phyloP scores from a whole-genome alignment of 2,888 invertebrate genomes.

The Caenorhabditis sp. region DNA sequence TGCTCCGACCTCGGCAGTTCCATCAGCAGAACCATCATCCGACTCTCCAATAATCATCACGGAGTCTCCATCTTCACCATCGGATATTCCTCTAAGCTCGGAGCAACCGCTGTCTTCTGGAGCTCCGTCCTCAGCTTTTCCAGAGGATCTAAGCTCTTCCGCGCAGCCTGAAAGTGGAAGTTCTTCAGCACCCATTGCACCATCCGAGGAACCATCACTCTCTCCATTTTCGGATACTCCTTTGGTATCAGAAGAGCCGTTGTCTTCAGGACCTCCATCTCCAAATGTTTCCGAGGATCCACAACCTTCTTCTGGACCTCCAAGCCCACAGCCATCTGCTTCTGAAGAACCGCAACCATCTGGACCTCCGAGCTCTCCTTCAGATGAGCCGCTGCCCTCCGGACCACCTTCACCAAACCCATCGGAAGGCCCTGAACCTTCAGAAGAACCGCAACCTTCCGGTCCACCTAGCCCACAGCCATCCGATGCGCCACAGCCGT shows the following conservation, averaged over 20 bases:
- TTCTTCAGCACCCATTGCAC: background rate
- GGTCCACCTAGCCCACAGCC: conserved; percentile 2
- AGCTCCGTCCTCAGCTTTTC: background rate
- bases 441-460: conserved; percentile 10
- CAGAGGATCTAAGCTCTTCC: background rate
- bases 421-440: conserved; percentile 7
- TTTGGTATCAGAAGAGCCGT: conserved; percentile 7
- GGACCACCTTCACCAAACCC: background rate
- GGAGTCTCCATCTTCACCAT: background rate
- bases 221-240: conserved; percentile 8
- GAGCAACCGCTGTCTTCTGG: background rate
- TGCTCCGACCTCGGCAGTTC: conserved; percentile 7
- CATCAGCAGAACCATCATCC: conserved; percentile 26
- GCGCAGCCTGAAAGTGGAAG: background rate
- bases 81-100: background rate
- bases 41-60: conserved; percentile 9
- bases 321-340: conserved; percentile 3
- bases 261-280: conserved; percentile 4
- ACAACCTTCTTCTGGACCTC: background rate
- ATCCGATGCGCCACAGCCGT: background rate
- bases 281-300: conserved; percentile 2
- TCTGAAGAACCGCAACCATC: conserved; percentile 7
- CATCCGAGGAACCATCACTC: conserved; percentile 8
- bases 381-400: background rate
- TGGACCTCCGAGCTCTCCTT: conserved; percentile 16